A percentile compares a stretch with the other conserved stretches of the same genome.
These are phyloP conservation scores for Iguana delicatissima DNA, from an alignment of 2,797 vertebrate genomes.

Conservation along the genomic window DNA sequence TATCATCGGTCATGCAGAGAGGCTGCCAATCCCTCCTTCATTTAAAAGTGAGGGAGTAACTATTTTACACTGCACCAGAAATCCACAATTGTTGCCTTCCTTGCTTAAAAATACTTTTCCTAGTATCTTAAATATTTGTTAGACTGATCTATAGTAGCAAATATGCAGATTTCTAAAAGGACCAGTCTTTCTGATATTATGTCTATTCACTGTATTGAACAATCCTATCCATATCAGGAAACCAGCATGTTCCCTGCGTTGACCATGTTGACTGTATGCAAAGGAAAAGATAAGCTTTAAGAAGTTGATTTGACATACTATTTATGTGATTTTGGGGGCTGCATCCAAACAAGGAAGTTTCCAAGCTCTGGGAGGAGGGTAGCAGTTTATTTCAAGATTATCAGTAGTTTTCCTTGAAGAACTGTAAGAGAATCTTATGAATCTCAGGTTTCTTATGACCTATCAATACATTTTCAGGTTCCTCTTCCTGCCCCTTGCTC, in stretches of 20 bases:
- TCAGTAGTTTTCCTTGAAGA: neutral
- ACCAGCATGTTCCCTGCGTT: neutral
- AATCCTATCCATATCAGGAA: neutral
- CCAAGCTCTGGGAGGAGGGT: too few relatives aligned
- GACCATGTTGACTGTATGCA: neutral
- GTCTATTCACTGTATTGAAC: neutral
- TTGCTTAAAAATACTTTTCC: neutral
- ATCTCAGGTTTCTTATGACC: neutral
- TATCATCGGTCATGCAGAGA: neutral
- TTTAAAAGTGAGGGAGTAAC: neutral
- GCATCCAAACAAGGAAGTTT: too few relatives aligned
- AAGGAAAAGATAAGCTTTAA: neutral
- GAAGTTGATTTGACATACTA: too few relatives aligned
- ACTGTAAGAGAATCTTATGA: neutral
- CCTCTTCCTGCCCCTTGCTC: conserved; percentile 42
- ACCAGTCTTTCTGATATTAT: neutral
- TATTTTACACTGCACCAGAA: neutral
- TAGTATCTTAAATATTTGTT: too few relatives aligned
- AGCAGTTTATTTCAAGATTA: too few relatives aligned
- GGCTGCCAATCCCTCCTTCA: neutral
- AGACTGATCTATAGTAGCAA: neutral
- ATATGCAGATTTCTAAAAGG: neutral
- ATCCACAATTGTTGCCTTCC: neutral
- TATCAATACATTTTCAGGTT: conserved; percentile 38
- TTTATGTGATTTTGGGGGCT: too few relatives aligned